phyloP scores from a whole-genome alignment of 2,888 invertebrate genomes.

The Nysson spinosus region DNA sequence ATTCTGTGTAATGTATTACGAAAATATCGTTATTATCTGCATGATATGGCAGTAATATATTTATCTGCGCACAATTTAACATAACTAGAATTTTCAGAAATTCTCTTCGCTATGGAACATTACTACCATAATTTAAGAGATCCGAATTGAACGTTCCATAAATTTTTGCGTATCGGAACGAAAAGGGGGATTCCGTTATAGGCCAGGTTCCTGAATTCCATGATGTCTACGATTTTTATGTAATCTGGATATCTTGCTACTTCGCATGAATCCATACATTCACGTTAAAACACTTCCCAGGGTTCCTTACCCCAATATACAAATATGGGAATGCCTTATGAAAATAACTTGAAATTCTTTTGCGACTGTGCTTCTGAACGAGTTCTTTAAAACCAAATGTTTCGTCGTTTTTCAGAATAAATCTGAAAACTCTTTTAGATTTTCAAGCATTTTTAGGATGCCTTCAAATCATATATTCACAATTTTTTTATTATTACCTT shows the following conservation, averaged over 20 bases:
- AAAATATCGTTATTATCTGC: too few species aligned
- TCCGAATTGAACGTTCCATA: not conserved
- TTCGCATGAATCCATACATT: too few species aligned
- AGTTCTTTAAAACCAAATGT: too few species aligned
- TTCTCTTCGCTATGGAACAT: not conserved
- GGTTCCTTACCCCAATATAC: slow-evolving; percentile 9
- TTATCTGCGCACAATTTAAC: not conserved
- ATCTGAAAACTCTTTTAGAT: too few species aligned
- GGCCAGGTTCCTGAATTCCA: slow-evolving; percentile 37
- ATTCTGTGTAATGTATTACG: too few species aligned
- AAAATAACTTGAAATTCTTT: too few species aligned
- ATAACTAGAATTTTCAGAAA: not conserved
- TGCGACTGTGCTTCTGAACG: too few species aligned
- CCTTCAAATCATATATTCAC: too few species aligned
- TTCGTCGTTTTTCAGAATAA: too few species aligned
- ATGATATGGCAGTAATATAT: too few species aligned
- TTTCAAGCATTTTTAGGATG: too few species aligned
- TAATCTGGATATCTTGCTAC: slow-evolving; percentile 29
- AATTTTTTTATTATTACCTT: too few species aligned
- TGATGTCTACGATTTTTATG: slow-evolving; percentile 40
- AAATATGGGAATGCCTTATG: slow-evolving; percentile 21
- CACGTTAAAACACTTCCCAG: slow-evolving; percentile 6
- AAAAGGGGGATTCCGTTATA: slow-evolving; percentile 27
- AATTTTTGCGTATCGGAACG: slow-evolving; percentile 25
- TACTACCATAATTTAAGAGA: slow-evolving; percentile 16